Percentiles rank a stretch among this genome's conserved stretches.
Conservation (phyloP, 1,140 invertebrate species). For the Scaptomyza hsui region DNA sequence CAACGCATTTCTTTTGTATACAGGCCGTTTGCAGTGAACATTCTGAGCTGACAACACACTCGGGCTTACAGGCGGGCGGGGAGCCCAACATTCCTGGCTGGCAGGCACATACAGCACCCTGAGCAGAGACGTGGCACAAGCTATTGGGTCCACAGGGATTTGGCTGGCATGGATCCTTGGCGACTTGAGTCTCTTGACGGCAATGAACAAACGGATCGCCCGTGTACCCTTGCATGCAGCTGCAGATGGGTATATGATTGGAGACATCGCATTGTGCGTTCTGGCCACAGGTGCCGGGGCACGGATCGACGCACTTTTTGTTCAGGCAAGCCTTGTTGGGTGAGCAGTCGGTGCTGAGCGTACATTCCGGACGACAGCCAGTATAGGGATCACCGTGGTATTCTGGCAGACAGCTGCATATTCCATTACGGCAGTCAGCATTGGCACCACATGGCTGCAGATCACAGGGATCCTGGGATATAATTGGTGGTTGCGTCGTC, state of each 20-base stretch:
- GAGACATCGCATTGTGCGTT: slow-evolving; percentile 90
- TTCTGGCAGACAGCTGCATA: slow-evolving; percentile 87
- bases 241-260: slow-evolving; percentile 92
- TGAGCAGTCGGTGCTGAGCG: slow-evolving; percentile 92
- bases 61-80: slow-evolving; percentile 87
- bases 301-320: slow-evolving; percentile 91
- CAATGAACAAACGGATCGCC: slow-evolving; percentile 90
- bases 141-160: slow-evolving; percentile 92
- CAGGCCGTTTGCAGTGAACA: slow-evolving; percentile 88
- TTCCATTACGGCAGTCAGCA: slow-evolving; percentile 88
- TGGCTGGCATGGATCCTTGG: slow-evolving; percentile 87
- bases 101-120: slow-evolving; percentile 90
- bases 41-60: slow-evolving; percentile 89
- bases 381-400: slow-evolving; percentile 88
- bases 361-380: slow-evolving; percentile 92
- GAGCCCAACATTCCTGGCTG: slow-evolving; percentile 90
- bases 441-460: slow-evolving; percentile 92
- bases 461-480: slow-evolving; percentile 87
- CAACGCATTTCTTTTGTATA: slow-evolving; percentile 88
- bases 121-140: slow-evolving; percentile 89
- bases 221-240: slow-evolving; percentile 88
- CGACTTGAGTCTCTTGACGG: slow-evolving; percentile 62
- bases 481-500: slow-evolving; percentile 85
- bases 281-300: slow-evolving; percentile 90
- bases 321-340: slow-evolving; percentile 89